phyloP scores from a whole-genome alignment of 1,140 invertebrate species.

The Tachypleus tridentatus region DNA sequence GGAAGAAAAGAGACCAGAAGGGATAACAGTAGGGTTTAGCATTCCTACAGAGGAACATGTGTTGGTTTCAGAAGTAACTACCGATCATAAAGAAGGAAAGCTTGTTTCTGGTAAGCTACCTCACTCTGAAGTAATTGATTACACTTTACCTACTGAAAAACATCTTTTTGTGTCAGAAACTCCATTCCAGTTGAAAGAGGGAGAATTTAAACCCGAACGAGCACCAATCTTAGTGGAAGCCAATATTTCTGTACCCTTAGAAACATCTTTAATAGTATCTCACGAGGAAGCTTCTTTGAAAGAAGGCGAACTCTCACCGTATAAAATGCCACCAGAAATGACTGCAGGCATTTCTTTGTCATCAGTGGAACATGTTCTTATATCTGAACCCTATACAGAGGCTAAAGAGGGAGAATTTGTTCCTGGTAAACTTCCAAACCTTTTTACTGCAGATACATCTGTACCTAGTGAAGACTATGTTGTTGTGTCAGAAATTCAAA shows the following conservation, averaged over 20 bases:
- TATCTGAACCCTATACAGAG: constrained; percentile 10
- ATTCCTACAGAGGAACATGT: constrained; percentile 13
- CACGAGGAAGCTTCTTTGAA: constrained; percentile 11
- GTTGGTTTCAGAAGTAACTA: constrained; percentile 14
- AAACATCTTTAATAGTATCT: constrained; percentile 10
- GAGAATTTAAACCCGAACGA: constrained; percentile 11
- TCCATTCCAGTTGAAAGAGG: constrained; percentile 4
- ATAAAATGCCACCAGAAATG: constrained; percentile 1
- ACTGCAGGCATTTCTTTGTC: constrained; percentile 9
- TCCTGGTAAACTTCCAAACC: constrained; percentile 10
- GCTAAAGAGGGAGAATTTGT: constrained; percentile 10
- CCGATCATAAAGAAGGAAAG: constrained; percentile 20
- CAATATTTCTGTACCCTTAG: not conserved
- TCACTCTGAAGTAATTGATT: constrained; percentile 14
- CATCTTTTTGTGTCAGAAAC: constrained; percentile 9
- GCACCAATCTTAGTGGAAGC: constrained; percentile 17
- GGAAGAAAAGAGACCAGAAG: constrained; percentile 9
- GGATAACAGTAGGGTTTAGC: constrained; percentile 10
- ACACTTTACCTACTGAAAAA: constrained; percentile 28
- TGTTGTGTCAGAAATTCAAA: constrained; percentile 4
- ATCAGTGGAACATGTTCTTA: constrained; percentile 10
- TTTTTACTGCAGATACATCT: constrained; percentile 3
- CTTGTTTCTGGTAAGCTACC: constrained; percentile 16
- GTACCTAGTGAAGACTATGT: constrained; percentile 8
- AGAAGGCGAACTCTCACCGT: constrained; percentile 3